Conservation (phyloP, 2,888 invertebrate genomes). For the Drosophila paramelanica region DNA sequence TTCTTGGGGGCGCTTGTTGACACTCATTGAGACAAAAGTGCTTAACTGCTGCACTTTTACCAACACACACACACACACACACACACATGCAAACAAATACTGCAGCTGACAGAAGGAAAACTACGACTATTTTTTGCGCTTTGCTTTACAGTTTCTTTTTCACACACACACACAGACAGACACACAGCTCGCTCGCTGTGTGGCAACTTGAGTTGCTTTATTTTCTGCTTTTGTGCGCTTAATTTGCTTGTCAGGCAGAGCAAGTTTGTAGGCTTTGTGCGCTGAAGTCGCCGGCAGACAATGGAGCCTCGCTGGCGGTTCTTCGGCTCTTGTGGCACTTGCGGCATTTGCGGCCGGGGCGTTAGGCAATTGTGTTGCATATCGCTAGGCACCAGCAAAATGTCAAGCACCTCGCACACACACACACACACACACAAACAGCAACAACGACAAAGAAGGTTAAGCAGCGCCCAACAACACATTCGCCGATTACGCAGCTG, state of each 20-base stretch:
- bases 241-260: slow-evolving; percentile 74
- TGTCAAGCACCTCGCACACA: slow-evolving; percentile 72
- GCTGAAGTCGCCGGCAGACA: slow-evolving; percentile 42
- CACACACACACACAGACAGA: slow-evolving; percentile 4
- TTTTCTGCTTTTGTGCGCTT: slow-evolving; percentile 74
- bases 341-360: slow-evolving; percentile 24
- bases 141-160: slow-evolving; percentile 41
- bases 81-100: not conserved
- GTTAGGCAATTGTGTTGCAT: slow-evolving; percentile 64
- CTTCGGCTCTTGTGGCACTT: slow-evolving; percentile 22
- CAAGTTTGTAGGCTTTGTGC: slow-evolving; percentile 60
- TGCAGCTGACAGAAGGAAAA: slow-evolving; percentile 21
- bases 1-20: slow-evolving; percentile 70
- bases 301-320: slow-evolving; percentile 25
- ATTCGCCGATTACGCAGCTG: not conserved
- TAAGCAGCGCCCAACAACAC: slow-evolving; percentile 49
- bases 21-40: slow-evolving; percentile 81
- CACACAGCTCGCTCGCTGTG: slow-evolving; percentile 2
- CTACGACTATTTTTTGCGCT: slow-evolving; percentile 54
- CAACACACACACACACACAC: slow-evolving; percentile 35
- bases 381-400: slow-evolving; percentile 62
- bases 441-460: slow-evolving; percentile 54
- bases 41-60: slow-evolving; percentile 77
- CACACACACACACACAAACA: slow-evolving; percentile 19
- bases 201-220: slow-evolving; percentile 58